A percentile compares a stretch with the other conserved stretches of the same genome.
Conservation (phyloP, 1,140 invertebrate species). For the Spodoptera frugiperda region DNA sequence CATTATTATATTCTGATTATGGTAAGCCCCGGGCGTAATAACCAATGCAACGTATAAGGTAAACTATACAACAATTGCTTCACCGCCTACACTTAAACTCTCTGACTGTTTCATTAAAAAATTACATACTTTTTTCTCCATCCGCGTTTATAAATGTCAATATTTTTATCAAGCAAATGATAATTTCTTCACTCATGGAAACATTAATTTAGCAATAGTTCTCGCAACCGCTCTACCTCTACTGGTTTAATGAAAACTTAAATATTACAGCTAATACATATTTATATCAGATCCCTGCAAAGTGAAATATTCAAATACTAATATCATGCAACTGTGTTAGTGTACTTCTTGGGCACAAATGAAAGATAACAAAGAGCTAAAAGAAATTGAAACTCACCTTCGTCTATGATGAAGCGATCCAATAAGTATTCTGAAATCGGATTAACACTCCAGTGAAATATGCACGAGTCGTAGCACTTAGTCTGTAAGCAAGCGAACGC, state of each 20-base stretch:
- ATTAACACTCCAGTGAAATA: slow-evolving; percentile 81
- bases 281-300: background rate
- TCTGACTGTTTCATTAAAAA: slow-evolving; percentile 41
- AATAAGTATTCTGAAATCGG: slow-evolving; percentile 80
- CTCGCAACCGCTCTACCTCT: slow-evolving; percentile 12
- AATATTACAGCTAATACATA: background rate
- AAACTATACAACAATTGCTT: slow-evolving; percentile 44
- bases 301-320: background rate
- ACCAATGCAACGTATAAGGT: slow-evolving; percentile 39
- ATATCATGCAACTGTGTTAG: background rate
- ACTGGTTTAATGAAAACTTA: slow-evolving; percentile 21
- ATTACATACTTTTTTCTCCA: slow-evolving; percentile 39
- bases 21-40: slow-evolving; percentile 20
- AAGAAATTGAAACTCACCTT: slow-evolving; percentile 70
- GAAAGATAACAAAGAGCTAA: slow-evolving; percentile 1
- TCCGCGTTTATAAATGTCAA: slow-evolving; percentile 46
- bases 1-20: slow-evolving; percentile 28
- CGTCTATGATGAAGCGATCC: slow-evolving; percentile 73
- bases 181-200: slow-evolving; percentile 38
- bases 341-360: background rate
- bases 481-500: slow-evolving; percentile 73
- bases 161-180: slow-evolving; percentile 34
- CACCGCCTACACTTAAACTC: slow-evolving; percentile 39
- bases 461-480: slow-evolving; percentile 82
- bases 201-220: slow-evolving; percentile 33